These are phyloP conservation scores for Hippocampus barbouri DNA, from an alignment of 2,113 vertebrate species.

Conservation along the genomic window DNA sequence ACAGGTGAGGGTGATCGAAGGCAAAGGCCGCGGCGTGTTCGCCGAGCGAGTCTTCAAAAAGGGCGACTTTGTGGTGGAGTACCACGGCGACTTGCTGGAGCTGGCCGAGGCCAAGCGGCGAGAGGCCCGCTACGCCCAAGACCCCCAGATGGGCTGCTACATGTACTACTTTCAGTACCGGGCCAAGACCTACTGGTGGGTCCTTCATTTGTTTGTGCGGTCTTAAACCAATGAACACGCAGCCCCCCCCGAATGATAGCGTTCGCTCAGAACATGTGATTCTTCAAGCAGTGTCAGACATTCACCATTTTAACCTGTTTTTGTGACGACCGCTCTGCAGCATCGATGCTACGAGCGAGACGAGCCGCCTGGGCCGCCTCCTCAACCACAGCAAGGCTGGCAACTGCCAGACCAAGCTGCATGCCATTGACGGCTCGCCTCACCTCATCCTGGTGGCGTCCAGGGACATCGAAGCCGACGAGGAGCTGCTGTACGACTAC, in stretches of 20 bases:
- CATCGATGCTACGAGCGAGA: slow-evolving; percentile 90
- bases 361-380: slow-evolving; percentile 81
- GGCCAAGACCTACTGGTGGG: slow-evolving; percentile 91
- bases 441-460: slow-evolving; percentile 92
- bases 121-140: slow-evolving; percentile 82
- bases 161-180: slow-evolving; percentile 97
- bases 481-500: slow-evolving; percentile 94
- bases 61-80: slow-evolving; percentile 72
- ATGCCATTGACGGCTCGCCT: slow-evolving; percentile 82
- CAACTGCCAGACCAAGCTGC: slow-evolving; percentile 92
- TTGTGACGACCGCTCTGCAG: slow-evolving; percentile 51
- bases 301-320: not conserved
- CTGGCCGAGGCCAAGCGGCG: slow-evolving; percentile 82
- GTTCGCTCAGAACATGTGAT: not conserved
- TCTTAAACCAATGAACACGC: too few species aligned
- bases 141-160: slow-evolving; percentile 91
- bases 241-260: too few species aligned
- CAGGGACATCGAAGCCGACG: slow-evolving; percentile 81
- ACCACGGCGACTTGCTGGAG: slow-evolving; percentile 69
- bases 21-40: slow-evolving; percentile 85
- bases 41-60: slow-evolving; percentile 55
- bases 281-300: not conserved
- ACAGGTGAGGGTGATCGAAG: slow-evolving; percentile 85
- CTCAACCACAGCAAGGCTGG: slow-evolving; percentile 95
- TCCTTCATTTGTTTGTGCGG: not conserved